phyloP scores from a whole-genome alignment of 2,797 vertebrate species.

The Threskiornis aethiopicus region DNA sequence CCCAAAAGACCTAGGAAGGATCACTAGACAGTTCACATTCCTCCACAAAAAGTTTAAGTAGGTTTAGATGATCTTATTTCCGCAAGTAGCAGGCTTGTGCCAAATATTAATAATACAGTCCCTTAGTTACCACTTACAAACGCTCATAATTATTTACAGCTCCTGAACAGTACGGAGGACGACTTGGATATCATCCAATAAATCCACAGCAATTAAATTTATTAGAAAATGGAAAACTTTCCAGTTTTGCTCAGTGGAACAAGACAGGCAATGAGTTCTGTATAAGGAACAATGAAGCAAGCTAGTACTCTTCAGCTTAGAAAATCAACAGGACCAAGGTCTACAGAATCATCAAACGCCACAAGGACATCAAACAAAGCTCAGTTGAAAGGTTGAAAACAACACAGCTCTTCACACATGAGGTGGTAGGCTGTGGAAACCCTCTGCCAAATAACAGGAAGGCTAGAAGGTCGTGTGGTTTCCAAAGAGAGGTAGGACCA shows the following conservation, averaged over 20 bases:
- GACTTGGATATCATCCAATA: slow-evolving; percentile 9
- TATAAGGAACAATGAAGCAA: not conserved
- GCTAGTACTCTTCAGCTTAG: not conserved
- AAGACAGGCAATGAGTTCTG: not conserved
- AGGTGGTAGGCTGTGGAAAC: not conserved
- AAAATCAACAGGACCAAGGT: not conserved
- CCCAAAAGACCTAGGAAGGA: not conserved
- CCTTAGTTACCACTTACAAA: slow-evolving; percentile 46
- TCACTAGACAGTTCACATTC: slow-evolving; percentile 26
- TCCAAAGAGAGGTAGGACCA: not conserved
- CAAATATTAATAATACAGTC: slow-evolving; percentile 14
- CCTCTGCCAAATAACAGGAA: not conserved
- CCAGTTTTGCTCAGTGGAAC: not conserved
- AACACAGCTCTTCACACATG: not conserved
- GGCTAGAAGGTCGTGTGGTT: not conserved
- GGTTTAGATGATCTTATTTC: slow-evolving; percentile 42
- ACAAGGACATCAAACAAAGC: not conserved
- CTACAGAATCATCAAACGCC: not conserved
- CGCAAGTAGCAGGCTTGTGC: not conserved
- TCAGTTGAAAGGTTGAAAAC: not conserved
- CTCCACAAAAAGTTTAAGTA: not conserved
- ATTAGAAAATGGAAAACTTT: slow-evolving; percentile 33
- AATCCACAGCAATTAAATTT: not conserved
- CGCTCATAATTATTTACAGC: slow-evolving; percentile 37
- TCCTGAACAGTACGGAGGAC: not conserved